Percentiles rank a stretch among this genome's conserved stretches.
These are phyloP conservation scores for Orthonyx spaldingii DNA, from an alignment of 2,113 vertebrate species.

Conservation along the genomic window DNA sequence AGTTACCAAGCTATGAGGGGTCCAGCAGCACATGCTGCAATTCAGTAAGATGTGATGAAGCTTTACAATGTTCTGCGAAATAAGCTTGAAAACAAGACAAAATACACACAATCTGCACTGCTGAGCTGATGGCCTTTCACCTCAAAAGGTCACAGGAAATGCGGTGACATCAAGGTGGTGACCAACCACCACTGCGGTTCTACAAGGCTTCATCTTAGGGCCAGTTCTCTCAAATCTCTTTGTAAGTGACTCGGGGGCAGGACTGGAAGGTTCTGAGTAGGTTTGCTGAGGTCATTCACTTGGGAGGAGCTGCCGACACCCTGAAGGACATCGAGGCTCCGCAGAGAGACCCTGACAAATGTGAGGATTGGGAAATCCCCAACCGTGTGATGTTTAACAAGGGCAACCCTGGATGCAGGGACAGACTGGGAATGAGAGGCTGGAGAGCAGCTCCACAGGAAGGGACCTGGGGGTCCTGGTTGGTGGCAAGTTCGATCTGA, in stretches of 20 bases:
- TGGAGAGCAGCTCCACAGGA: background rate
- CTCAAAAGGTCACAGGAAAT: background rate
- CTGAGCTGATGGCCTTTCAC: background rate
- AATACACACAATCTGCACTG: background rate
- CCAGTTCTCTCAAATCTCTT: background rate
- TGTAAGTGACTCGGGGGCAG: background rate
- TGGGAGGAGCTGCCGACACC: background rate
- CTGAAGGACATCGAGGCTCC: background rate
- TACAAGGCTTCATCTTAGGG: background rate
- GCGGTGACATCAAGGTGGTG: background rate
- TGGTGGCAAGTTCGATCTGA: background rate
- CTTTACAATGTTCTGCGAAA: background rate
- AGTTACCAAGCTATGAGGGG: background rate
- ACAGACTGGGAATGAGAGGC: background rate
- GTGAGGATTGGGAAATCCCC: background rate
- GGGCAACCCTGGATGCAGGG: background rate
- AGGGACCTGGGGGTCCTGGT: background rate
- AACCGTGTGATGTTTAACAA: background rate
- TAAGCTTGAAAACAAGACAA: background rate
- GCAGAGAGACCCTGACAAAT: background rate
- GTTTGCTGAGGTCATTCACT: background rate
- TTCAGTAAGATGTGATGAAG: background rate
- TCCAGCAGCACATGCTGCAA: fast-evolving
- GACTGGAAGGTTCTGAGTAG: background rate
- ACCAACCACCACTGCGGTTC: background rate